These are phyloP conservation scores for Poicephalus gulielmi DNA, from an alignment of 2,113 vertebrate genomes.

Conservation along the genomic window DNA sequence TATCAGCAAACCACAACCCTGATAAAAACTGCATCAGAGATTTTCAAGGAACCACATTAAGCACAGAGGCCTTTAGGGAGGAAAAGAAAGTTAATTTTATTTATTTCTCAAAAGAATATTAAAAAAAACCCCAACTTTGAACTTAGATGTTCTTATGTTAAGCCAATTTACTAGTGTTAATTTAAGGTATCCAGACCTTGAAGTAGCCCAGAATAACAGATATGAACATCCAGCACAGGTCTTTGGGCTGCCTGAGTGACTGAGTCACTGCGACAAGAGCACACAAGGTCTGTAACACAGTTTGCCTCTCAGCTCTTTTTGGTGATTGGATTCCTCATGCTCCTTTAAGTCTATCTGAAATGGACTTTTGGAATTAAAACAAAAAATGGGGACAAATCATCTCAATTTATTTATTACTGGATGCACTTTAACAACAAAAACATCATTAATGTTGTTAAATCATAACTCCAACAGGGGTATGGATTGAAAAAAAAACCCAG, in stretches of 20 bases:
- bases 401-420: neutral
- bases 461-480: neutral
- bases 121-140: neutral
- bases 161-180: neutral
- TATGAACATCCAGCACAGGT: neutral
- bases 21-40: neutral
- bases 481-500: neutral
- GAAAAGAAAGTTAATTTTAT: neutral
- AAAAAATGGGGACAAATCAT: neutral
- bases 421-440: neutral
- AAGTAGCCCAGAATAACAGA: neutral
- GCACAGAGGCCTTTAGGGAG: neutral
- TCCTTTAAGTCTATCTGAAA: neutral
- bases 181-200: neutral
- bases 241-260: neutral
- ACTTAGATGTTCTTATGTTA: neutral
- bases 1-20: neutral
- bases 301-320: neutral
- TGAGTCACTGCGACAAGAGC: neutral
- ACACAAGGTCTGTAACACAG: neutral
- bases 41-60: neutral
- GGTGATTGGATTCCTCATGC: fast-evolving
- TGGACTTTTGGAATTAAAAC: neutral
- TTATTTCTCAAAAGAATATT: neutral
- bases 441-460: neutral